These are phyloP conservation scores for Tylochromis polylepis DNA, from an alignment of 2,113 vertebrate species.

Conservation along the genomic window DNA sequence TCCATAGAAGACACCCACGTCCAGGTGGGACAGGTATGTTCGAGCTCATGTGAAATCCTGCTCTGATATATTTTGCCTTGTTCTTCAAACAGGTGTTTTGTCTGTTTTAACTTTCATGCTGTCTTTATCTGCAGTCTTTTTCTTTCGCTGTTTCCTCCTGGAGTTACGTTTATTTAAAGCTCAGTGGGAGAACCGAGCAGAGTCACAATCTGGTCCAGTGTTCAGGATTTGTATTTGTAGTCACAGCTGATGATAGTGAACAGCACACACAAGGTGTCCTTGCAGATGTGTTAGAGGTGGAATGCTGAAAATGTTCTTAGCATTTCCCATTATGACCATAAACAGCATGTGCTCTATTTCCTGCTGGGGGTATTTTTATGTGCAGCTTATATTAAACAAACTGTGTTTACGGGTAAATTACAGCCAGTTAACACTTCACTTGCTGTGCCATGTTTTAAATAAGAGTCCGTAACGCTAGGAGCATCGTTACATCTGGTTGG, in stretches of 20 bases:
- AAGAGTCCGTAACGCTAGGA: not conserved
- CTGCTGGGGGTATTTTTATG: not conserved
- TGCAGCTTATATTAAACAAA: not conserved
- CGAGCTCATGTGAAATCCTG: not conserved
- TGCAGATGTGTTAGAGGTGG: not conserved
- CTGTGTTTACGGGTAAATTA: not conserved
- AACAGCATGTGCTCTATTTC: accelerated
- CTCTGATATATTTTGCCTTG: not conserved
- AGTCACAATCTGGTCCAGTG: not conserved
- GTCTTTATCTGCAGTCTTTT: not conserved
- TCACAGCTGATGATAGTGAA: accelerated
- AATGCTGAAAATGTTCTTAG: not conserved
- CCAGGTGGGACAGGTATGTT: constrained; percentile 90
- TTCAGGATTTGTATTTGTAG: not conserved
- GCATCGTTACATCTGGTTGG: not conserved
- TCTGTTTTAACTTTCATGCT: not conserved
- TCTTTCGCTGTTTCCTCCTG: not conserved
- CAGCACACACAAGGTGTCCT: not conserved
- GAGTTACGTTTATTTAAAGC: not conserved
- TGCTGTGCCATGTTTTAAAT: not conserved
- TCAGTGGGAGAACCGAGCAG: not conserved
- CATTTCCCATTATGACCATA: not conserved
- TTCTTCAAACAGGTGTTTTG: not conserved
- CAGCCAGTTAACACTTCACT: not conserved
- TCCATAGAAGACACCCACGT: constrained; percentile 94